Evolutionary conservation across 2,797 vertebrate genomes (phyloP).

Genomic region (Clamator glandarius): DNA sequence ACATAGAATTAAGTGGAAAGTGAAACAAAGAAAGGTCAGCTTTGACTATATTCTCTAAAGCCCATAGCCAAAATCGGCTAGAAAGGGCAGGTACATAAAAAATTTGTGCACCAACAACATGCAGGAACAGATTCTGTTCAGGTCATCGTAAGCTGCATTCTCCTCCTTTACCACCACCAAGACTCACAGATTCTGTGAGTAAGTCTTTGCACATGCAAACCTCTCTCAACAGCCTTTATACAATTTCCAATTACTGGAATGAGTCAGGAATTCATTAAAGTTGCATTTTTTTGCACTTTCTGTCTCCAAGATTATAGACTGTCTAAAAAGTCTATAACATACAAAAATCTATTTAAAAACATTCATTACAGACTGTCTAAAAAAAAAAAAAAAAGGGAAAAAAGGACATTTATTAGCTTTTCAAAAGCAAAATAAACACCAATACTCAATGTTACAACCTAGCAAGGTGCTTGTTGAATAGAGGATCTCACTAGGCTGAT

Average conservation of each 20-base stretch:
- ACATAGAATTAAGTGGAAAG: background rate
- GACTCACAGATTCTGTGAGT: background rate
- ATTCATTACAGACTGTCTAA: accelerated
- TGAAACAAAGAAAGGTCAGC: background rate
- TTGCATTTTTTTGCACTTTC: background rate
- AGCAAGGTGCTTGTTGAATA: background rate
- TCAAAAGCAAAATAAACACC: background rate
- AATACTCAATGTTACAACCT: background rate
- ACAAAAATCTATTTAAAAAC: too few species aligned
- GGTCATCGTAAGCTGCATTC: background rate
- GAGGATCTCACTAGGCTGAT: background rate
- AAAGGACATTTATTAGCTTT: background rate
- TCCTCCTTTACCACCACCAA: background rate
- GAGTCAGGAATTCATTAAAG: background rate
- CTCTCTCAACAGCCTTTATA: background rate
- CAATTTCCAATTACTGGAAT: background rate
- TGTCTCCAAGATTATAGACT: background rate
- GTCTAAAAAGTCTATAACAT: background rate
- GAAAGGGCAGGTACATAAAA: background rate
- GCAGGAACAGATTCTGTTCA: background rate
- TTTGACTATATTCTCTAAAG: background rate
- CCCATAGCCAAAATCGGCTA: background rate
- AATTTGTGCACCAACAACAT: background rate
- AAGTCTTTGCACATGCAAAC: background rate
- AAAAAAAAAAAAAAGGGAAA: background rate